phyloP scores from a whole-genome alignment of 2,888 invertebrate species.

The Papilio protenor region DNA sequence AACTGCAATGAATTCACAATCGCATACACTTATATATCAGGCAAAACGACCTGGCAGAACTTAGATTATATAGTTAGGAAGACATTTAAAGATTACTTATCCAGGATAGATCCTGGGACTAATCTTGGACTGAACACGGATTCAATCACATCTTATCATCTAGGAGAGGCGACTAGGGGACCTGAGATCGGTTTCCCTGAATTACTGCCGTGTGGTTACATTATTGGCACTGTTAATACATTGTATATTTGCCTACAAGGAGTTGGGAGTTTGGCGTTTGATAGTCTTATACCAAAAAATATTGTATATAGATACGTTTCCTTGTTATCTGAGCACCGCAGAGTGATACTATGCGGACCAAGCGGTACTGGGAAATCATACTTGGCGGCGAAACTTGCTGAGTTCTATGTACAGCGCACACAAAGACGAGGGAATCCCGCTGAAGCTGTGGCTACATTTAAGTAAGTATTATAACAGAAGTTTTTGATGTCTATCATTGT shows the following conservation, averaged over 20 bases:
- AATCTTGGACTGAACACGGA: constrained; percentile 93
- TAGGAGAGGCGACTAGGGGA: constrained; percentile 94
- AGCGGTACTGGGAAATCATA: constrained; percentile 99
- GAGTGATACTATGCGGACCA: constrained; percentile 98
- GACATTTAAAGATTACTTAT: constrained; percentile 97
- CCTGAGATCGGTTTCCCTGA: constrained; percentile 94
- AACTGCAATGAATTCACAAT: constrained; percentile 91
- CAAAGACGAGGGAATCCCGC: constrained; percentile 92
- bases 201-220: constrained; percentile 96
- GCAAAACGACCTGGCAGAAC: constrained; percentile 97
- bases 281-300: constrained; percentile 97
- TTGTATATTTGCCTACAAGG: constrained; percentile 95
- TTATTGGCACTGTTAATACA: constrained; percentile 93
- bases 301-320: constrained; percentile 95
- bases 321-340: constrained; percentile 95
- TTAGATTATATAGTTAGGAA: constrained; percentile 95
- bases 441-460: constrained; percentile 97
- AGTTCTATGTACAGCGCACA: constrained; percentile 94
- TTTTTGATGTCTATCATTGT: background rate
- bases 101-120: constrained; percentile 96
- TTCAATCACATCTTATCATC: constrained; percentile 96
- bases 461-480: constrained; percentile 82
- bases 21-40: constrained; percentile 94
- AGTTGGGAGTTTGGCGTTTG: constrained; percentile 94
- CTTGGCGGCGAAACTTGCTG: constrained; percentile 96